Conservation (phyloP, 2,888 invertebrate genomes). For the Brachypterus glaber region DNA sequence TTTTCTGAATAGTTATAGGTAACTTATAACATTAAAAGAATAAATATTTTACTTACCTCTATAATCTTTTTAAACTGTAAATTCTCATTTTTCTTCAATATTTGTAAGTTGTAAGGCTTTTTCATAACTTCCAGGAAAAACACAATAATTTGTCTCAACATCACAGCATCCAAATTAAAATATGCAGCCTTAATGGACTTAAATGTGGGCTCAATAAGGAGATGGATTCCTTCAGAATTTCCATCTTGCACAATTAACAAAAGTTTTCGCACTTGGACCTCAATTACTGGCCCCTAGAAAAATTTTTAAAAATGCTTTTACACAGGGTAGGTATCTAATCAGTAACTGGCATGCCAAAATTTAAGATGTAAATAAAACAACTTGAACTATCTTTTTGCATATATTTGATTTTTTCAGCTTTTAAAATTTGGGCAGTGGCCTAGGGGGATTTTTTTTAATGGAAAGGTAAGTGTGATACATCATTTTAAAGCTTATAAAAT, state of each 20-base stretch:
- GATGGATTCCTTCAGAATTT: slow-evolving; percentile 41
- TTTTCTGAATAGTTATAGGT: too few relatives aligned
- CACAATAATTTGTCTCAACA: slow-evolving; percentile 45
- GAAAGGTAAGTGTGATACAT: too few relatives aligned
- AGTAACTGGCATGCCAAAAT: too few relatives aligned
- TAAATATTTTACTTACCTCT: slow-evolving; percentile 23
- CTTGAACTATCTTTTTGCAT: too few relatives aligned
- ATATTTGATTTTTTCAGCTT: too few relatives aligned
- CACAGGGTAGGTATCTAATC: too few relatives aligned
- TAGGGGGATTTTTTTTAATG: too few relatives aligned
- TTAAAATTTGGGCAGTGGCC: too few relatives aligned
- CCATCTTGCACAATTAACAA: slow-evolving; percentile 46
- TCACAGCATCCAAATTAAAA: slow-evolving; percentile 38
- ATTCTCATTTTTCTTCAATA: slow-evolving; percentile 23
- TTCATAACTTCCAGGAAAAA: slow-evolving; percentile 45
- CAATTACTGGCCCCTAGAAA: slow-evolving; percentile 37
- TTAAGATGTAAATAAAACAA: too few relatives aligned
- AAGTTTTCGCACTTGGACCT: slow-evolving; percentile 47
- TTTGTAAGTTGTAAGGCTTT: slow-evolving; percentile 27
- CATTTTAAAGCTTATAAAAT: too few relatives aligned
- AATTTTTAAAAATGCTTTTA: too few relatives aligned
- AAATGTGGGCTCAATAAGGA: slow-evolving; percentile 44
- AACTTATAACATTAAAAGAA: neutral
- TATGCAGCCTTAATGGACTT: slow-evolving; percentile 42
- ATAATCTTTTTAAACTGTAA: slow-evolving; percentile 39